Conservation (phyloP, 2,888 invertebrate species). For the Artemia sp. region DNA sequence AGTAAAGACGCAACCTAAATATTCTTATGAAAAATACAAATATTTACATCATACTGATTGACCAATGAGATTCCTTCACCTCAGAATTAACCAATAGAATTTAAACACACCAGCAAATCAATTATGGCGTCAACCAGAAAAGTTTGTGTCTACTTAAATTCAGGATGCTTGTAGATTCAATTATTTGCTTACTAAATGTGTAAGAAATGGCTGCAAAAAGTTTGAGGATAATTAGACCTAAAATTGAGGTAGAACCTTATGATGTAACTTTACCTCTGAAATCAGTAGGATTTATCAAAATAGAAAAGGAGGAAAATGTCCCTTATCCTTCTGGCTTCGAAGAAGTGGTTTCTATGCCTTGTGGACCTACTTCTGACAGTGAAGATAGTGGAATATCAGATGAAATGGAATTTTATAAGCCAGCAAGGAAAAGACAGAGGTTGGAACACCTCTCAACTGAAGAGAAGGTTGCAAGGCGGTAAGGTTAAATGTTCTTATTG, state of each 20-base stretch:
- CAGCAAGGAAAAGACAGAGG: slow-evolving; percentile 48
- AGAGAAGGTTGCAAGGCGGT: slow-evolving; percentile 73
- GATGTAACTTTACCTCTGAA: not conserved
- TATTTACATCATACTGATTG: no score
- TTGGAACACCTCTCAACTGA: slow-evolving; percentile 69
- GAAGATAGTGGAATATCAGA: slow-evolving; percentile 9
- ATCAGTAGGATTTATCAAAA: not conserved
- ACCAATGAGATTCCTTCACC: no score
- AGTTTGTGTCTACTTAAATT: no score
- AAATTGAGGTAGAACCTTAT: not conserved
- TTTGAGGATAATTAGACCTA: slow-evolving; percentile 1
- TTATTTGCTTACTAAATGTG: no score
- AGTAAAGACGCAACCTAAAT: no score
- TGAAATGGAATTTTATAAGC: slow-evolving; percentile 18
- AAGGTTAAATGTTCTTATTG: slow-evolving; percentile 31
- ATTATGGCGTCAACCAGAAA: no score
- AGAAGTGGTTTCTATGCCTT: not conserved
- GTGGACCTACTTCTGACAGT: not conserved
- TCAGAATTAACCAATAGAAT: no score
- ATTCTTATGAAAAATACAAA: no score
- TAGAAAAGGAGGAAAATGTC: not conserved
- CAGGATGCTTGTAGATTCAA: no score
- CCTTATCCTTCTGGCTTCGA: not conserved
- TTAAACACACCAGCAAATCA: no score
- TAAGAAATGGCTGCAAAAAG: not conserved